Base-by-base conservation (phyloP, 1,140 invertebrate genomes). In the Luehdorfia chinensis region DNA sequence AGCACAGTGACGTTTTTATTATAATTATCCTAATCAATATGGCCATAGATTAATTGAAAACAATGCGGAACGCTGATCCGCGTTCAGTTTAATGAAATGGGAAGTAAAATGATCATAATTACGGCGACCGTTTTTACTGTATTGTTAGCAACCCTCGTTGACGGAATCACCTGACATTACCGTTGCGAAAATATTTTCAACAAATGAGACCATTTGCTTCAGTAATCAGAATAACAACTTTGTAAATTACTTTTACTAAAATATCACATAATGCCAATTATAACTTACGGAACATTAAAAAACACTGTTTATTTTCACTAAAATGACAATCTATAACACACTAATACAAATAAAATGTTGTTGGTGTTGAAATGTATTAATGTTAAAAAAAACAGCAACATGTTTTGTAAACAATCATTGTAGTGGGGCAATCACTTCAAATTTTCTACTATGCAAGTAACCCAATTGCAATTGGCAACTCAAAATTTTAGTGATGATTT, bases 161-260 rank as follows among this genome's bases (percentile, higher is more conserved):
- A 51, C 58, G 59, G 55, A 84, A 84, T 83, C 76, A 85, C 80
- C 78, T 77, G 76, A 53, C 73, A 80, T 84, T 81, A 80, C 74
- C 65, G 53, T 67, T 56, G 63, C 65, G 64, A 69, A 80, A 84
- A 84, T 81, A 81, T 81, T 78, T 67, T 53, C 71, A 62, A 71
- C 68, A 68, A 85, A 83, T 70, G 66, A 59, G 43, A 64, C 68
- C 77, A 80, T 84, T 81, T 75, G 60, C 71, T 66, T 61, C 50
- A 65, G 56, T 62, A 65, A 66, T 61, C 66, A 58, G 54, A 59
- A 65, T 71, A 75, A 84, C 72, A 75, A 75, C 68, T 80, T 71
- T 66, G 39, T 60, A 59, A 74, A 79, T 79, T 72, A 74, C 57
- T 52, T 74, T n/a, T n/a, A n/a, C 73, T 56, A 11, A 52, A 60